Conservation (phyloP, 2,888 invertebrate species). For the Drosophila paracracens region DNA sequence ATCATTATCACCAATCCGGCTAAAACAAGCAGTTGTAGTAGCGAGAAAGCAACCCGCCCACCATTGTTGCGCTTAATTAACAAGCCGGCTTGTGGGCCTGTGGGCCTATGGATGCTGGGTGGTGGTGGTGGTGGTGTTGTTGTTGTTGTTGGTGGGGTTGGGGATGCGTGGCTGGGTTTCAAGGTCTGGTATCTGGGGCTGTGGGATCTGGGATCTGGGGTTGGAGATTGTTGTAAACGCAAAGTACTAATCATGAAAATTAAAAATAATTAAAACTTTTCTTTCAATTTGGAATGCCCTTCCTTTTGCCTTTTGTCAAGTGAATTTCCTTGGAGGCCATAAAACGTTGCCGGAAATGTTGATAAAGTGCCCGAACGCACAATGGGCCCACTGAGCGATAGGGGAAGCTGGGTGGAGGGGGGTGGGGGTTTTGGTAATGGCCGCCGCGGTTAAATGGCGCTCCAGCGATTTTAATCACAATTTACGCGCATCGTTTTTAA, state of each 20-base stretch:
- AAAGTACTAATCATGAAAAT: constrained; percentile 83
- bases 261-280: constrained; percentile 83
- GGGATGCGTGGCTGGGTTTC: constrained; percentile 7
- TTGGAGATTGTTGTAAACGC: constrained; percentile 62
- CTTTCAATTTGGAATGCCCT: constrained; percentile 68
- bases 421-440: constrained; percentile 60
- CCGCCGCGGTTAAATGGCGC: constrained; percentile 81
- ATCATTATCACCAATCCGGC: constrained; percentile 80
- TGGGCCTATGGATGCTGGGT: not conserved
- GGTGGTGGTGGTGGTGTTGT: not conserved
- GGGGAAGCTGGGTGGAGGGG: not conserved
- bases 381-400: constrained; percentile 22
- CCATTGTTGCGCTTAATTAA: constrained; percentile 83
- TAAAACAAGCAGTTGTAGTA: constrained; percentile 40
- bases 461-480: constrained; percentile 80
- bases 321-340: constrained; percentile 70
- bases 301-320: constrained; percentile 48
- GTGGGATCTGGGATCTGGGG: not conserved
- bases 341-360: constrained; percentile 69
- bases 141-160: not conserved
- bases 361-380: constrained; percentile 60
- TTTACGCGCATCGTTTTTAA: constrained; percentile 63
- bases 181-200: not conserved
- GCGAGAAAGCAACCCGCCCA: constrained; percentile 33
- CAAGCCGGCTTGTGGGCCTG: constrained; percentile 47